Evolutionary conservation across 1,140 invertebrate genomes (phyloP), one percentile per base, ranked within the genome.

Genomic region (Gryon sp.): DNA sequence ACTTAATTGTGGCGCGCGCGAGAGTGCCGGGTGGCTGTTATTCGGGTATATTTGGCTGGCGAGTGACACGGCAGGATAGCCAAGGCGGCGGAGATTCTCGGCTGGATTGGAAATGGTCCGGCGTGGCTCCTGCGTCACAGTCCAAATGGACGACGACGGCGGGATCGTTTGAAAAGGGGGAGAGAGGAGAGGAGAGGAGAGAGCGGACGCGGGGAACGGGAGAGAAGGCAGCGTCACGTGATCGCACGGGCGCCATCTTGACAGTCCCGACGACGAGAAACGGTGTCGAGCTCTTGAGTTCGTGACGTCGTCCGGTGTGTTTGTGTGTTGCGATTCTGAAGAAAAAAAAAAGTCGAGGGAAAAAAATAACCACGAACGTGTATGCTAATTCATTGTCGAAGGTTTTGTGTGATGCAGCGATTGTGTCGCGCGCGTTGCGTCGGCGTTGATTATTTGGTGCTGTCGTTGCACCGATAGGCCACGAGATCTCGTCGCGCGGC

Each of bases 281-380:
- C 80, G 78, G 78, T 77, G 80, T 73, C 65, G 59, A 65, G 74
- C 65, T 63, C 59, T 45, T 19, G 8, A 78, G 80, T 83, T 76
- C 77, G 81, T 87, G 85, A 87, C 86, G 84, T 87, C 83, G n/a
- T n/a, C n/a, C n/a, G 83, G 73, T 70, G 76, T 52, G 34, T 68
- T 73, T 63, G 76, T 53, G 34, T 53, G 76, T 75, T n/a, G n/a
- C n/a, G n/a, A n/a, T n/a, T n/a, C n/a, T n/a, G n/a, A n/a, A n/a
- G n/a, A n/a, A n/a, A n/a, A n/a, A n/a, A n/a, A n/a, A n/a, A n/a
- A n/a, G n/a, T n/a, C n/a, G n/a, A n/a, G n/a, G n/a, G n/a, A n/a
- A n/a, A n/a, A 81, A 85, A 81, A 81, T 86, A 87, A 87, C 84
- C 83, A 69, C 79, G 80, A n/a, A n/a, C 78, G 81, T 84, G 82